These are phyloP conservation scores for Enteromius paludinosus DNA, from an alignment of 2,797 vertebrate species.

Conservation along the genomic window DNA sequence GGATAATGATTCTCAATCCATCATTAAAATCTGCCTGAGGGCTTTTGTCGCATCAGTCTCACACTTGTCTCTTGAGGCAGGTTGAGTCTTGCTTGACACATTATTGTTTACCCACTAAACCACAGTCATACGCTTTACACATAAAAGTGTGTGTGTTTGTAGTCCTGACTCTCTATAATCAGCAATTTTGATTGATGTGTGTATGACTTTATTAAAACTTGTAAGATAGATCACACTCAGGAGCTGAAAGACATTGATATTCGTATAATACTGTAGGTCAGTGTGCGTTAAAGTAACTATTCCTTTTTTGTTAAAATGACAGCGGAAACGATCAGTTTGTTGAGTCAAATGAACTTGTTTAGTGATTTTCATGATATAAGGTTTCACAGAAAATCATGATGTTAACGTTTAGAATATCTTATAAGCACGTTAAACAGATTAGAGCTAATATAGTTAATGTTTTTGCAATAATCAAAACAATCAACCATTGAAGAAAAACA, in stretches of 20 bases:
- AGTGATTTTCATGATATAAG: not conserved
- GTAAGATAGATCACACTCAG: not conserved
- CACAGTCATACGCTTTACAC: not conserved
- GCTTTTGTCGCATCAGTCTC: conserved; percentile 50
- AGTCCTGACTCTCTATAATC: conserved; percentile 14
- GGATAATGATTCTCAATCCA: conserved; percentile 56
- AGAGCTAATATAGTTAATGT: not conserved
- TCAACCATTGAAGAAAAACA: not conserved
- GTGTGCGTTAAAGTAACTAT: not conserved
- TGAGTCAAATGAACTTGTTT: not conserved
- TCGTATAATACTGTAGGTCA: not conserved
- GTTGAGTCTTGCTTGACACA: conserved; percentile 41
- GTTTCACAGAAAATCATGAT: not conserved
- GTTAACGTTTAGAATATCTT: not conserved
- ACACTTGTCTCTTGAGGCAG: conserved; percentile 44
- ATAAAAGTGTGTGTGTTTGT: conserved; percentile 7
- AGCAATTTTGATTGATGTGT: not conserved
- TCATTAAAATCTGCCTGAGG: conserved; percentile 50
- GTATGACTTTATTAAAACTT: conserved; percentile 1
- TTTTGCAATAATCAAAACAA: not conserved
- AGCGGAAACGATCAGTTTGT: not conserved
- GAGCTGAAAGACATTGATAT: not conserved
- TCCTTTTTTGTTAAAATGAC: not conserved
- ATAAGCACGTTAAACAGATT: not conserved
- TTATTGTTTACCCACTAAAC: conserved; percentile 45